Conservation (phyloP, 2,797 vertebrate genomes). For the Periparus ater region DNA sequence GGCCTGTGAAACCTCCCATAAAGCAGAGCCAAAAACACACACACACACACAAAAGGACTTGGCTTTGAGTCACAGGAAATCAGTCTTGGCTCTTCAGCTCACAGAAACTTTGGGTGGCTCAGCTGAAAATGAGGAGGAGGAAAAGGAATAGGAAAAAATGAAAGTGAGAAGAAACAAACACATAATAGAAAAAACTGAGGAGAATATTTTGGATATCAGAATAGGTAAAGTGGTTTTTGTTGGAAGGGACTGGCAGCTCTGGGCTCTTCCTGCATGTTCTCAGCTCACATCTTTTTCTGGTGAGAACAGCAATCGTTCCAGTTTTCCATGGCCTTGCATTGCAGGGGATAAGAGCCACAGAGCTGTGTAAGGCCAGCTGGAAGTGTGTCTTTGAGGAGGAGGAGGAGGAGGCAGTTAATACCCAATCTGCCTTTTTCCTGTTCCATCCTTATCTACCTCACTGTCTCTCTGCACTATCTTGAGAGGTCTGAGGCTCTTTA, state of each 20-base stretch:
- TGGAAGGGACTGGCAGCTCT: background rate
- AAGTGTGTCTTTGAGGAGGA: background rate
- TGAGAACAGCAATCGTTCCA: background rate
- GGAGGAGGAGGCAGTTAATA: background rate
- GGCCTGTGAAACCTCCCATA: background rate
- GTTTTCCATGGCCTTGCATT: background rate
- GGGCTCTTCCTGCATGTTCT: background rate
- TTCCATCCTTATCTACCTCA: background rate
- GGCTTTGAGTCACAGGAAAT: background rate
- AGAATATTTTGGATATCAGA: background rate
- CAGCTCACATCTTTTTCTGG: background rate
- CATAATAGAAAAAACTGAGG: background rate
- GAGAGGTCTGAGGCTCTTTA: background rate
- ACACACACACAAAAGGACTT: background rate
- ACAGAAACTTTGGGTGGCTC: background rate
- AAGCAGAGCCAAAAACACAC: background rate
- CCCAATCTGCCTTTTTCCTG: background rate
- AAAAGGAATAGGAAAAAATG: background rate
- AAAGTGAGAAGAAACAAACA: background rate
- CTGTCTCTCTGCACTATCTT: background rate
- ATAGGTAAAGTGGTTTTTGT: background rate
- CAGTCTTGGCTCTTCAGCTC: background rate
- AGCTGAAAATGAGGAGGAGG: background rate
- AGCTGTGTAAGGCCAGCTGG: background rate
- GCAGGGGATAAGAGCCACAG: background rate